Conservation (phyloP, 2,797 vertebrate species). For the Amazona finschi region DNA sequence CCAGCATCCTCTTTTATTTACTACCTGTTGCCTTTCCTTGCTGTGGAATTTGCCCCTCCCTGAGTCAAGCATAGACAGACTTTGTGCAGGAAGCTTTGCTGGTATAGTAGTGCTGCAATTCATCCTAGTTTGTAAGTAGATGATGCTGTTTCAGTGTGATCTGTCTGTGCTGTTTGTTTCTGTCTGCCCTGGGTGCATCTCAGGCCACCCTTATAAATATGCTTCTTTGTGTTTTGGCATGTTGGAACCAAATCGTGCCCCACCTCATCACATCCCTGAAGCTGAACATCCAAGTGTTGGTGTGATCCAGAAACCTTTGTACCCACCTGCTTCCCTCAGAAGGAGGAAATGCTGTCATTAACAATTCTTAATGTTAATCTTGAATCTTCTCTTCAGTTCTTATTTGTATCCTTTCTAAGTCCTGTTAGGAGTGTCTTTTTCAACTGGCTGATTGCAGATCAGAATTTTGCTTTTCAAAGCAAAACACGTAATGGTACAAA, state of each 20-base stretch:
- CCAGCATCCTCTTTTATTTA: not conserved
- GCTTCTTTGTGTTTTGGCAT: not conserved
- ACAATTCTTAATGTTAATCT: not conserved
- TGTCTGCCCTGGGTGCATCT: not conserved
- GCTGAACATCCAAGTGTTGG: rapidly evolving
- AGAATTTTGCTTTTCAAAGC: not conserved
- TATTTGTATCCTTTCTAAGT: not conserved
- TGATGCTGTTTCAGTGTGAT: not conserved
- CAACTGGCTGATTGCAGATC: not conserved
- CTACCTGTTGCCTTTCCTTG: not conserved
- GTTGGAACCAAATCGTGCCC: rapidly evolving
- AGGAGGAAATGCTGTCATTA: not conserved
- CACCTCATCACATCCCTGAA: rapidly evolving
- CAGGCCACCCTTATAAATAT: not conserved
- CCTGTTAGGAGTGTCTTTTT: not conserved
- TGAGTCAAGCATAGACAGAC: not conserved
- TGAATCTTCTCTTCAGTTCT: not conserved
- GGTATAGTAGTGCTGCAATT: not conserved
- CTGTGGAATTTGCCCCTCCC: not conserved
- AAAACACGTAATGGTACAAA: not conserved
- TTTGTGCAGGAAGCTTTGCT: not conserved
- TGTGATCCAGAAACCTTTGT: not conserved
- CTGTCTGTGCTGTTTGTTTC: not conserved
- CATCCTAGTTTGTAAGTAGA: not conserved
- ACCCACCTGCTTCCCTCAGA: not conserved